Evolutionary conservation across 1,140 invertebrate genomes (phyloP), one percentile per base, ranked within the genome.

Genomic region (Solen grandis): DNA sequence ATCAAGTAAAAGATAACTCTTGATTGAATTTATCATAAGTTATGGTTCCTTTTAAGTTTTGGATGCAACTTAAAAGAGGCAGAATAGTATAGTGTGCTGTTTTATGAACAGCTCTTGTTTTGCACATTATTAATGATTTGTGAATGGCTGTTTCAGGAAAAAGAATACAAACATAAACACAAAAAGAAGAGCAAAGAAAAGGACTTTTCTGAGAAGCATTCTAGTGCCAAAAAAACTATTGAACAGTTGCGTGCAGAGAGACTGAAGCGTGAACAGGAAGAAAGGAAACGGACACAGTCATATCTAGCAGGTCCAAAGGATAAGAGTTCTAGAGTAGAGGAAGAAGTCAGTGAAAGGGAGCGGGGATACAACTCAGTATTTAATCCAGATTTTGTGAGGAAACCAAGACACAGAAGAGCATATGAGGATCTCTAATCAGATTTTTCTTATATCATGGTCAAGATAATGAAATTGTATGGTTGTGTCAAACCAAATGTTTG

Each of bases 351-450:
- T 54, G 77, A 80, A 1, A 62, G 77, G 60, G 38, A 80, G 0
- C 38, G 68, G 19, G 59, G 68, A 46, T 80, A 80, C 72, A 80
- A 80, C 35, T 72, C 66, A 63, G 19, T 63, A 38, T 80, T 52
- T 80, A 80, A 80, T 63, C 77, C 77, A 36, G 77, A 80, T n/a
- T 50, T 80, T 5, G 77, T 50, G 0, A 38, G 76, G 35, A 68
- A 68, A 68, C 52, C 62, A 25, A 78, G 59, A 59, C 75, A n/a
- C 1, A 36, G 41, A 59, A 41, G 36, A 52, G n/a, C 60, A 36
- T 31, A 76, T 66, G 70, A 70, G 35, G 13, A 14, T 14, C n/a
- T 50, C 13, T 14, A 14, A 14, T 50, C 13, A 50, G n/a, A 13
- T 14, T 50, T 50, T 50, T 13, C 13, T 50, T n/a, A 14, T 13